Evolutionary conservation across 2,797 vertebrate genomes (phyloP), one percentile per base, ranked within the genome.

Genomic region (Platyrinchus mystaceus): DNA sequence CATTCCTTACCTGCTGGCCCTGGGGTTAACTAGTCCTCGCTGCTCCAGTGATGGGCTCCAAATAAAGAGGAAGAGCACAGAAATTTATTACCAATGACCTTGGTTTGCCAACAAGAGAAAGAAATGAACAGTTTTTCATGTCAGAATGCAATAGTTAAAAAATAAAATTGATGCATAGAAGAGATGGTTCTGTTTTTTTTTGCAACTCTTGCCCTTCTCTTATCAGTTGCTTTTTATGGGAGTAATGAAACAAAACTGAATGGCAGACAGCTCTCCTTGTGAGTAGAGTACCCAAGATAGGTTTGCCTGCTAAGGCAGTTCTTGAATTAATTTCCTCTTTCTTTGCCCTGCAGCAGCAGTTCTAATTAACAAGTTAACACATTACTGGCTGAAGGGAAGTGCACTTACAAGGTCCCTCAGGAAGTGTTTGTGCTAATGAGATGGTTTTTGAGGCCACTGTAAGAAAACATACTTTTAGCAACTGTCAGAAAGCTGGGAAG

Each of bases 351-450:
- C 91, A 97, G 95, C 94, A 93, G 93, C 95, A 93, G 84, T 96
- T 96, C 95, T 97, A 97, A 97, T 97, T 97, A 97, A 96, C 95
- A 95, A 97, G 87, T 97, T 96, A 97, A 96, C 95, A 92, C 78
- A 3, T 97, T 97, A 68, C 82, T 97, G 92, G 96, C 96, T 96
- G 95, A 95, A 96, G 92, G 96, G 94, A 96, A 96, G 77, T 95
- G 89, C 94, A 89, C 79, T 96, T 96, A 95, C 95, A 95, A 88
- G 95, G 81, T 97, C 94, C 95, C 96, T 37, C 62, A 96, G 94
- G 96, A 97, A 87, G 90, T 59, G 64, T 93, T 94, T 95, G 94
- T 96, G 95, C 91, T 96, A 96, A 97, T 97, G 84, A 90, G 95
- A 93, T 71, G 83, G 74, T 66, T 95, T 96, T 95, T 88, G 94